These are phyloP conservation scores for Schlechtendalia chinensis DNA, from an alignment of 1,140 invertebrate genomes.

Conservation along the genomic window DNA sequence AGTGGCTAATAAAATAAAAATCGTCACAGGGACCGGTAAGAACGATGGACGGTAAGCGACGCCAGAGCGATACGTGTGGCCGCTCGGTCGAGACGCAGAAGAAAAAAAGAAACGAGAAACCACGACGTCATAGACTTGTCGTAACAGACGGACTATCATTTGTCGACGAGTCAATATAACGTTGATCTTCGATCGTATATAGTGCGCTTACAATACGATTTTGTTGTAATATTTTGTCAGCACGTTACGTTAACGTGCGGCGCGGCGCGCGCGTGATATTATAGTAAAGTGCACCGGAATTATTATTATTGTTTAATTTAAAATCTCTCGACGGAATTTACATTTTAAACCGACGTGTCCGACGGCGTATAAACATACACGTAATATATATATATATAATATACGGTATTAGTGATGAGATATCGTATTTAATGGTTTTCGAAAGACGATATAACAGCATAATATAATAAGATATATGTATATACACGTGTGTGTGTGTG, in stretches of 20 bases:
- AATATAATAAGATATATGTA: background rate
- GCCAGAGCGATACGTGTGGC: too few species aligned
- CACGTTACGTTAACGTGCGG: background rate
- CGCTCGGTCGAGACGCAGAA: too few species aligned
- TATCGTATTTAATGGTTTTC: constrained; percentile 13
- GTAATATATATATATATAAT: background rate
- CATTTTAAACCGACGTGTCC: background rate
- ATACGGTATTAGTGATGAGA: background rate
- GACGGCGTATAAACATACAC: background rate
- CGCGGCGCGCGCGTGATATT: background rate
- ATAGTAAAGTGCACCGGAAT: background rate
- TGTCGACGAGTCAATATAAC: background rate
- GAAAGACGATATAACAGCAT: background rate
- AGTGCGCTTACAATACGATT: background rate
- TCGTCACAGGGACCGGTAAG: too few species aligned
- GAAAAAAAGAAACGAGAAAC: too few species aligned
- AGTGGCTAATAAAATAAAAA: too few species aligned
- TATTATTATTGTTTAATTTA: background rate
- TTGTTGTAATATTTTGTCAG: constrained; percentile 20
- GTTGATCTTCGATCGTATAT: background rate
- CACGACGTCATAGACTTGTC: too few species aligned
- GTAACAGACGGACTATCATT: too few species aligned
- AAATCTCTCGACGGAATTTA: background rate
- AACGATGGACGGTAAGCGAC: too few species aligned
- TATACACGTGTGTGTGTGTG: too few species aligned